Percentiles rank a stretch among this genome's conserved stretches.
Conservation (phyloP, 1,140 invertebrate genomes). For the Cyrtorhinus lividipennis region DNA sequence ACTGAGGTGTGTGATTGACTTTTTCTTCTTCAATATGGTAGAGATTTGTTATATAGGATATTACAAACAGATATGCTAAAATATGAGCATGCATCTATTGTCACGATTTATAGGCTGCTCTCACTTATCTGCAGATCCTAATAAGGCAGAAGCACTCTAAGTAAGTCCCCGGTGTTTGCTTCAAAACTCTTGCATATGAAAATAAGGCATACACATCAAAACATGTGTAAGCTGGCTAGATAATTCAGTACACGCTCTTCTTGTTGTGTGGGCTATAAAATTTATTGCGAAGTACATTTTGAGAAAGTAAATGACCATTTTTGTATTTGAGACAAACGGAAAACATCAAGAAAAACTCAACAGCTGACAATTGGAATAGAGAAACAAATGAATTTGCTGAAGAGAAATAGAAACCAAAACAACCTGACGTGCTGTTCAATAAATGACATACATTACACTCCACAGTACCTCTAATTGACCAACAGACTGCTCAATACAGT, state of each 20-base stretch:
- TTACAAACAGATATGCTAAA: constrained; percentile 8
- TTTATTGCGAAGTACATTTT: neutral
- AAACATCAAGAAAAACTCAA: too few species aligned
- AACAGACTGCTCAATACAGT: neutral
- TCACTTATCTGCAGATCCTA: constrained; percentile 7
- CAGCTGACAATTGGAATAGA: too few species aligned
- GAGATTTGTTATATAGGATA: neutral
- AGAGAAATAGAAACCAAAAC: too few species aligned
- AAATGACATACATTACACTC: neutral
- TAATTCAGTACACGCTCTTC: neutral
- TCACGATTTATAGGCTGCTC: constrained; percentile 5
- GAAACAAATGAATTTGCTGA: too few species aligned
- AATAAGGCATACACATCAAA: constrained; percentile 1
- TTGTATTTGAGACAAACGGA: too few species aligned
- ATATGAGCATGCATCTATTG: constrained; percentile 9
- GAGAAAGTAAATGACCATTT: too few species aligned
- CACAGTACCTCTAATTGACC: neutral
- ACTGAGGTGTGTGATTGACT: neutral
- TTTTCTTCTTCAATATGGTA: neutral
- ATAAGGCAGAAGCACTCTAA: constrained; percentile 4
- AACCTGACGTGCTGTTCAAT: too few species aligned
- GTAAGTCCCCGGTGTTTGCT: neutral
- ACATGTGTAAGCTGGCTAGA: constrained; percentile 4
- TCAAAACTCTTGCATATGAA: neutral
- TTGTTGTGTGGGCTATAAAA: neutral